Conservation (phyloP, 2,113 vertebrate species). For the Podarcis cretensis region DNA sequence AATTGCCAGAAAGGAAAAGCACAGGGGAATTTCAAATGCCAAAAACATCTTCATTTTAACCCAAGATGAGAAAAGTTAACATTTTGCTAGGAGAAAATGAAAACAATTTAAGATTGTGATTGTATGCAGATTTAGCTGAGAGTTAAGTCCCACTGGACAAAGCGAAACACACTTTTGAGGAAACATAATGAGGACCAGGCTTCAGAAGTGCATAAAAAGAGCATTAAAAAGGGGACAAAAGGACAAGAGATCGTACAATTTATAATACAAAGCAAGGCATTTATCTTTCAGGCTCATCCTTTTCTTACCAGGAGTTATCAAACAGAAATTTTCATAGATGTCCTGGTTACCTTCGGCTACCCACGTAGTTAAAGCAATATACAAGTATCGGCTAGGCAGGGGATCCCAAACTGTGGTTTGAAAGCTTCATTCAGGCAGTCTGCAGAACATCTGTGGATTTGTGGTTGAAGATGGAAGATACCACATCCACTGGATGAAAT, state of each 20-base stretch:
- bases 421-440: background rate
- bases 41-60: background rate
- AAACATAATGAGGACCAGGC: background rate
- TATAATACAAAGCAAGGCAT: background rate
- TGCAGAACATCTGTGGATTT: too few relatives aligned
- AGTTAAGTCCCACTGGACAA: background rate
- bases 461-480: too few relatives aligned
- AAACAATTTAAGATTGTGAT: background rate
- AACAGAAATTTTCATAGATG: background rate
- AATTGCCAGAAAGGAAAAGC: background rate
- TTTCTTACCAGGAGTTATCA: background rate
- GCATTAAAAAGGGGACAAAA: background rate
- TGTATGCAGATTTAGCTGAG: background rate
- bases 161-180: background rate
- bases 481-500: too few relatives aligned
- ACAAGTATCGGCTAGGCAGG: background rate
- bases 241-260: background rate
- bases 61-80: background rate
- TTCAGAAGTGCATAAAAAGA: background rate
- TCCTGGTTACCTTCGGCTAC: background rate
- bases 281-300: background rate
- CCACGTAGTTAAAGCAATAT: background rate
- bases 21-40: background rate
- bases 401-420: background rate
- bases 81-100: background rate